Conservation (phyloP, 2,113 vertebrate species). For the Callospermophilus lateralis region DNA sequence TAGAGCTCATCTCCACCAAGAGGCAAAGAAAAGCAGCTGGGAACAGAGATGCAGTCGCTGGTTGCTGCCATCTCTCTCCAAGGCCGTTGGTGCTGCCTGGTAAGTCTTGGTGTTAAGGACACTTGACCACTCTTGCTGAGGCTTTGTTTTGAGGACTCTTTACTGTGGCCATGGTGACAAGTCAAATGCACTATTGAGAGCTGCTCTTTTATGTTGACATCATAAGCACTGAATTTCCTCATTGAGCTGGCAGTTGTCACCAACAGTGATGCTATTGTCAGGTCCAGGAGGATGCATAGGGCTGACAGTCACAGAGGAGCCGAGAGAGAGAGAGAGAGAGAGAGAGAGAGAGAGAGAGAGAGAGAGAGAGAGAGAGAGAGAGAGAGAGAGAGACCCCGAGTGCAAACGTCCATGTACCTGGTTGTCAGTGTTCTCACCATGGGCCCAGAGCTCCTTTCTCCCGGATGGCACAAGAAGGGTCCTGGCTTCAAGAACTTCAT, state of each 20-base stretch:
- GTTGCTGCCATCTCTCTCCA: background rate
- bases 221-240: background rate
- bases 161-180: background rate
- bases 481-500: background rate
- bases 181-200: background rate
- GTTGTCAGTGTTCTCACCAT: background rate
- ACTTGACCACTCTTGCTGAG: background rate
- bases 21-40: background rate
- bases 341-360: background rate
- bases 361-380: background rate
- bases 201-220: background rate
- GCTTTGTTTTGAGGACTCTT: background rate
- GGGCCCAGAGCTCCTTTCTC: background rate
- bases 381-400: background rate
- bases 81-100: too few relatives aligned
- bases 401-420: background rate
- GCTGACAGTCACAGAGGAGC: background rate
- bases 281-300: background rate
- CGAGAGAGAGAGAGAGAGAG: background rate
- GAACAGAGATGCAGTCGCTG: background rate
- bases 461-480: background rate
- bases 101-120: background rate
- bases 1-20: background rate
- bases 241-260: background rate
- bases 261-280: background rate